These are phyloP conservation scores for Volucella inflata DNA, from an alignment of 2,888 invertebrate genomes.

Conservation along the genomic window DNA sequence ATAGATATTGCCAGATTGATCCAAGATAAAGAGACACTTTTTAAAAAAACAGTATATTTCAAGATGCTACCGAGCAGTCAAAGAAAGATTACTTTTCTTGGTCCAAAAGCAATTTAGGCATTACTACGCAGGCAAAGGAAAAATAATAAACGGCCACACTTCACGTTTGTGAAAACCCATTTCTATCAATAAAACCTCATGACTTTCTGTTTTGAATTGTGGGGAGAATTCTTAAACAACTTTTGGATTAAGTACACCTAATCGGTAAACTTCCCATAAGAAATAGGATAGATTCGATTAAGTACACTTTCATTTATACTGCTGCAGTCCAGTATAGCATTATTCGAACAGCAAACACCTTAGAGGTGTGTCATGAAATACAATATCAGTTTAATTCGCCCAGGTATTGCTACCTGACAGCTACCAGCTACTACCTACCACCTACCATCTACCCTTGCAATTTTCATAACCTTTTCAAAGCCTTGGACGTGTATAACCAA, in stretches of 20 bases:
- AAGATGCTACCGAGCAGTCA: too few species aligned
- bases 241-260: constrained; percentile 68
- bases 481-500: constrained; percentile 45
- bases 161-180: not conserved
- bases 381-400: constrained; percentile 71
- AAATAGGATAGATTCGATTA: constrained; percentile 59
- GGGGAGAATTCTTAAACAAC: constrained; percentile 65
- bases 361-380: constrained; percentile 71
- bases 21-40: too few species aligned
- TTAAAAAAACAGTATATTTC: too few species aligned
- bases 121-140: not conserved
- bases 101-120: too few species aligned
- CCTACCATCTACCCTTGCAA: constrained; percentile 8
- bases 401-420: not conserved
- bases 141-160: not conserved
- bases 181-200: constrained; percentile 59
- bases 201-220: constrained; percentile 26
- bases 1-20: too few species aligned
- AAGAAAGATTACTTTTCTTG: too few species aligned
- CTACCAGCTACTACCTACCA: not conserved
- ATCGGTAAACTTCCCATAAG: constrained; percentile 63
- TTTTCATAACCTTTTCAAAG: constrained; percentile 36
- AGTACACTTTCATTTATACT: constrained; percentile 25
- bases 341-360: constrained; percentile 72
- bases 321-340: constrained; percentile 46